Evolutionary conservation across 2,797 vertebrate species (phyloP), one percentile per base, ranked within the genome.

Genomic region (Cuniculus paca): DNA sequence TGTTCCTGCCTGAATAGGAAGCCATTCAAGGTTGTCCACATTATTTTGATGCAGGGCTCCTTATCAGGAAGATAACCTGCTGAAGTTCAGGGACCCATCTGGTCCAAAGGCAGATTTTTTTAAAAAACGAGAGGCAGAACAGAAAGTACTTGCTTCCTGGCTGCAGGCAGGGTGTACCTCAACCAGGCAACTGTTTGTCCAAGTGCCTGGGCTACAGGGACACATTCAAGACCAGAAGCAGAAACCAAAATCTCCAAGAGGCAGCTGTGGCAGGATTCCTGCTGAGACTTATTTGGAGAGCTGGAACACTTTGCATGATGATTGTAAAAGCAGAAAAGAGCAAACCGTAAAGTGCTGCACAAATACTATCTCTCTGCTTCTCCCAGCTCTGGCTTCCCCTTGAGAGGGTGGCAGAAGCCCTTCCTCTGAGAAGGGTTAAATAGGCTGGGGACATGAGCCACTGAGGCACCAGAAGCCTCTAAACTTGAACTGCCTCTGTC

Each of bases 291-390:
- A 61, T 77, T 42, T 61, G 54, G 80, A 95, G 58, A 91, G 82
- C 3, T 42, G 60, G 94, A 79, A 52, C 75, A 39, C 45, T 94
- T 91, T 94, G 96, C 88, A 86, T 92, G 94, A 74, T 65, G 90
- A 82, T 58, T 11, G 11, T 13, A 45, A 74, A 39, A n/a, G 24
- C 83, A 24, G 22, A 26, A 68, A 58, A 54, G 72, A 70, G 31
- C 48, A 61, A 72, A 79, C 75, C 42, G 63, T 80, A 39, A 83
- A 88, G 84, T 42, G 28, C 36, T 82, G 4, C 0, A 0, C 91
- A 92, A 72, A 92, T 77, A 82, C 85, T 68, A 61, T 58, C 45
- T 88, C 84, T 9, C n/a, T 0, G 50, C 31, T 65, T 84, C 39
- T 77, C 54, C 54, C 6, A 36, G 31, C 16, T 75, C 48, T 31